Evolutionary conservation across 2,888 invertebrate species (phyloP), one percentile per base, ranked within the genome.

Genomic region (Plemyria rubiginata): DNA sequence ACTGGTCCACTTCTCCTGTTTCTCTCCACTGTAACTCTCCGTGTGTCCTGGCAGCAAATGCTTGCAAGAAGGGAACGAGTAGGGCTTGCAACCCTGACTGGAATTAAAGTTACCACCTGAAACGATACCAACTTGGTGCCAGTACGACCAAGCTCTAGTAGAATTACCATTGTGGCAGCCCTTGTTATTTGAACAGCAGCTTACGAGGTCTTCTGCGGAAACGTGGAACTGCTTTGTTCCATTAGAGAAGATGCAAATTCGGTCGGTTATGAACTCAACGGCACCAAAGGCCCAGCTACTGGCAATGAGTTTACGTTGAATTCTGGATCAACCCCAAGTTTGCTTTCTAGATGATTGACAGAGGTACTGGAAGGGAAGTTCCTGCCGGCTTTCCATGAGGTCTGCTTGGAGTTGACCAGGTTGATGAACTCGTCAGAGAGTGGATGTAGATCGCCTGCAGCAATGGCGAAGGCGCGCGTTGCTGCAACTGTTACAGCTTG

Each of bases 261-360:
- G 94, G 86, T 98, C 98, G 2, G 97, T 96, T 96, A 98, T 98
- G 0, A 97, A 96, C 85, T 97, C 97, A 0, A 97, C 97, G 6
- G 98, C 97, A 38, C 97, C 98, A 84, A 98, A 97, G 1, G 98
- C 98, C 98, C 98, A 98, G 88, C 98, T 98, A 43, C 98, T 98
- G 93, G 88, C 51, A 94, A 84, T 0, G 54, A 43, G 29, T 28
- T 11, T 41, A n/a, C 69, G 55, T 51, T 41, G 6, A 54, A 46
- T 54, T 43, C 13, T 8, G 58, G 54, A 7, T 29, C 15, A 22
- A 63, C 50, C 3, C 84, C 78, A 71, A 94, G 87, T 0, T 54
- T 45, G 0, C 3, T 45, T 46, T 40, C 46, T 5, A 65, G 11
- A 22, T 66, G 36, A 13, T 45, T 53, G 5, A 51, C 0, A 9